Conservation (phyloP, 2,113 vertebrate genomes). For the Neomonachus schauinslandi region DNA sequence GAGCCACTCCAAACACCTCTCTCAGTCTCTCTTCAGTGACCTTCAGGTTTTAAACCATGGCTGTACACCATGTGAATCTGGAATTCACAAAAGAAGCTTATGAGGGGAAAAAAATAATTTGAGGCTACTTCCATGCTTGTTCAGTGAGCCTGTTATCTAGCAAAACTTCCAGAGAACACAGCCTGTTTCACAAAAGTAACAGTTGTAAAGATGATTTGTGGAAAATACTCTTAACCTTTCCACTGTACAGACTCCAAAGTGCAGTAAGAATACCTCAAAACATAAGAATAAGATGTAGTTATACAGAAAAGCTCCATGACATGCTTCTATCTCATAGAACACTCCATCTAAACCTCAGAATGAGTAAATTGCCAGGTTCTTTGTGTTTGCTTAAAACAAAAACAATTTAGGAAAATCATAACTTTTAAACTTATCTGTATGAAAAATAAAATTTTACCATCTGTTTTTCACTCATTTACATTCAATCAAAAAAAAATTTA, state of each 20-base stretch:
- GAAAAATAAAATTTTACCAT: not conserved
- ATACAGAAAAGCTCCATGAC: not conserved
- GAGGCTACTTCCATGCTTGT: not conserved
- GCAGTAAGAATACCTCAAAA: not conserved
- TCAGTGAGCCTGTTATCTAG: not conserved
- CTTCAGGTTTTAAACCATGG: not conserved
- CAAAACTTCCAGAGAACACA: not conserved
- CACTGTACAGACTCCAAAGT: not conserved
- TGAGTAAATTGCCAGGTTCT: not conserved
- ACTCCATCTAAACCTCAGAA: not conserved
- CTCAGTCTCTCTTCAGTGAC: not conserved
- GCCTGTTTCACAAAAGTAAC: not conserved
- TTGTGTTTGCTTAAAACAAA: not conserved
- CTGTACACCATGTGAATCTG: not conserved
- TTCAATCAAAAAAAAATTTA: not conserved
- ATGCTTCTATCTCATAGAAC: not conserved
- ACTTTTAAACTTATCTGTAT: not conserved
- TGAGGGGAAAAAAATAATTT: not conserved
- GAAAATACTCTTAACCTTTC: not conserved
- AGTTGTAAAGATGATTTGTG: not conserved
- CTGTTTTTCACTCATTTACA: conserved; percentile 42
- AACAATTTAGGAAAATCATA: not conserved
- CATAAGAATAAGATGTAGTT: not conserved
- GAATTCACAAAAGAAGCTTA: not conserved
- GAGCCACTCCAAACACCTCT: not conserved